Evolutionary conservation across 2,888 invertebrate genomes (phyloP).

Genomic region (Patella depressa): DNA sequence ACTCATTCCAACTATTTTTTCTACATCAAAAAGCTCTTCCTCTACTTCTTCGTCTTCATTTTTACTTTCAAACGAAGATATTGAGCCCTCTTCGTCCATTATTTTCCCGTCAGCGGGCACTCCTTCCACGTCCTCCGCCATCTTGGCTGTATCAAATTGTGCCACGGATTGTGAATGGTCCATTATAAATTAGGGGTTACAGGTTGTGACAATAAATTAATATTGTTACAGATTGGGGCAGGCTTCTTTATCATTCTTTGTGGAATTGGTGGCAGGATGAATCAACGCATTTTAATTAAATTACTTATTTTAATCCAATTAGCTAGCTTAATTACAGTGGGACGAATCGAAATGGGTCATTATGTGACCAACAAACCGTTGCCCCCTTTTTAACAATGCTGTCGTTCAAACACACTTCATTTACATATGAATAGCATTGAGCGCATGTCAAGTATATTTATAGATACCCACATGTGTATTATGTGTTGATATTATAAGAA

Average conservation of each 20-base stretch:
- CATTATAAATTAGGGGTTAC: constrained; percentile 1
- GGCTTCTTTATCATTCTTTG: no score
- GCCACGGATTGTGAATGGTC: background rate
- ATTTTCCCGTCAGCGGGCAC: constrained; percentile 25
- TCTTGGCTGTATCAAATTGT: constrained; percentile 31
- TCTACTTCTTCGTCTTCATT: constrained; percentile 36
- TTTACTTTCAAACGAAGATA: constrained; percentile 20
- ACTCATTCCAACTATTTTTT: constrained; percentile 50
- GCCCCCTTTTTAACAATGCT: background rate
- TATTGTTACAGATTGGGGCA: no score
- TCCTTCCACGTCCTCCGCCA: constrained; percentile 43
- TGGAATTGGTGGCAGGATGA: no score
- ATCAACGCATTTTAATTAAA: no score
- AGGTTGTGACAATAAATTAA: no score
- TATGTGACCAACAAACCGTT: background rate
- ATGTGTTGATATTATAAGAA: background rate
- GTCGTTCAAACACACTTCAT: background rate
- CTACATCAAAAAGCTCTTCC: constrained; percentile 56
- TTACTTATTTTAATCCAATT: no score
- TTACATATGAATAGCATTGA: constrained; percentile 10
- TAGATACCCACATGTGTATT: constrained; percentile 9
- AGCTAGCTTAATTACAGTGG: no score
- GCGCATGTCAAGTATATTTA: constrained; percentile 7
- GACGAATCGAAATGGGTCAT: no score
- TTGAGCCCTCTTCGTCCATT: constrained; percentile 27